Evolutionary conservation across 2,113 vertebrate genomes (phyloP).

Genomic region (Crotalus tigris): DNA sequence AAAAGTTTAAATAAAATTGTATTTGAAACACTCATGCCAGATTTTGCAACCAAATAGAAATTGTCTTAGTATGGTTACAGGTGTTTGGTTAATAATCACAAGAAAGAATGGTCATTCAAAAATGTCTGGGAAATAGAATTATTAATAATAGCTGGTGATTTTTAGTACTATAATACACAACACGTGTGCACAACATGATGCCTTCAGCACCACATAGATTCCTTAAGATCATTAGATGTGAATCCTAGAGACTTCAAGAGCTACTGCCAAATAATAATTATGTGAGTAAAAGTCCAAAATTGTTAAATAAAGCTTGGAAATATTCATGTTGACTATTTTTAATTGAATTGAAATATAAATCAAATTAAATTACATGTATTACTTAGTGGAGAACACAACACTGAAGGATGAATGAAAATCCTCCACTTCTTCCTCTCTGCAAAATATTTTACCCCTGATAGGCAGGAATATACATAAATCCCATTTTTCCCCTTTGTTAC

Average conservation of each 20-base stretch:
- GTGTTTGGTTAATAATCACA: background rate
- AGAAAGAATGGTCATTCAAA: background rate
- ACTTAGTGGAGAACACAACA: background rate
- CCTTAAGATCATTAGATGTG: background rate
- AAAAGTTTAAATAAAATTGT: background rate
- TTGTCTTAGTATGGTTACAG: background rate
- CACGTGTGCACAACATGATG: background rate
- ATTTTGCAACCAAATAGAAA: background rate
- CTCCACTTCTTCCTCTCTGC: too few species aligned
- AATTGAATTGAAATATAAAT: background rate
- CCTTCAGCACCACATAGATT: background rate
- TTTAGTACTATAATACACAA: background rate
- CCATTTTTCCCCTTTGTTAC: background rate
- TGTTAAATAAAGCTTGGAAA: background rate
- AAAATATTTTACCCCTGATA: background rate
- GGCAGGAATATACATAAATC: too few species aligned
- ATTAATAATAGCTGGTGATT: background rate
- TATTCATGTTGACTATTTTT: background rate
- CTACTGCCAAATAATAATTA: background rate
- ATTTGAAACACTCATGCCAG: background rate
- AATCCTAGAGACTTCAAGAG: background rate
- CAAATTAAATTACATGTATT: background rate
- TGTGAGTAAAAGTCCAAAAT: background rate
- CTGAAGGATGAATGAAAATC: too few species aligned
- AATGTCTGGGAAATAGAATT: background rate